These are phyloP conservation scores for Caenorhabditis angaria DNA, from an alignment of 2,888 invertebrate species.

Conservation along the genomic window DNA sequence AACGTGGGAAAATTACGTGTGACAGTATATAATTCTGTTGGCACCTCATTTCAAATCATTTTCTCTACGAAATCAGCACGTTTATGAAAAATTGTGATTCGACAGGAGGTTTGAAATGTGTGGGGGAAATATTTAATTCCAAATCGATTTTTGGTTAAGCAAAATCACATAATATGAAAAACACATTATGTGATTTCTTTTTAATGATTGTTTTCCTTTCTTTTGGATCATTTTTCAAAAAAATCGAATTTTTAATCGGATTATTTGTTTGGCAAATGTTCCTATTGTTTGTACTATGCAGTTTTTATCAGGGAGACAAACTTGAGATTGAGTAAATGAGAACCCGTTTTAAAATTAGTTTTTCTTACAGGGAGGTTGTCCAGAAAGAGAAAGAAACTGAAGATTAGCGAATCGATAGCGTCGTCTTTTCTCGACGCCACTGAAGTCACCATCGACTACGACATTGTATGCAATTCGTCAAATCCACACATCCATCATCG, in stretches of 20 bases:
- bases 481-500: slow-evolving; percentile 37
- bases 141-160: too few relatives aligned
- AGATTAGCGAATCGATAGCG: slow-evolving; percentile 56
- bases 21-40: too few relatives aligned
- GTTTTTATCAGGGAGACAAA: background rate
- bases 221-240: background rate
- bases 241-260: background rate
- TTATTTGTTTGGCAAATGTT: background rate
- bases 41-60: background rate
- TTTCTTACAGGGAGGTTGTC: slow-evolving; percentile 71
- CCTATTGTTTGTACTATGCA: background rate
- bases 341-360: background rate
- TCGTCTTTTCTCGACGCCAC: slow-evolving; percentile 47
- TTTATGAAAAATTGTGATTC: background rate
- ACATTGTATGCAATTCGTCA: slow-evolving; percentile 50
- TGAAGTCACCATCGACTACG: slow-evolving; percentile 35
- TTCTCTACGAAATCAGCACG: background rate
- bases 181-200: too few relatives aligned
- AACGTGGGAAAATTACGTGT: slow-evolving; percentile 3
- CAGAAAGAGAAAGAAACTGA: slow-evolving; percentile 72
- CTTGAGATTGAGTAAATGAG: too few relatives aligned
- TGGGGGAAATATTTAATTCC: too few relatives aligned
- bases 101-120: background rate
- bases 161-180: too few relatives aligned
- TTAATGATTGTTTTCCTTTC: too few relatives aligned